A percentile compares a stretch with the other conserved stretches of the same genome.
Evolutionary conservation across 2,888 invertebrate species (phyloP).

Genomic region (Stictocephala bisonia): DNA sequence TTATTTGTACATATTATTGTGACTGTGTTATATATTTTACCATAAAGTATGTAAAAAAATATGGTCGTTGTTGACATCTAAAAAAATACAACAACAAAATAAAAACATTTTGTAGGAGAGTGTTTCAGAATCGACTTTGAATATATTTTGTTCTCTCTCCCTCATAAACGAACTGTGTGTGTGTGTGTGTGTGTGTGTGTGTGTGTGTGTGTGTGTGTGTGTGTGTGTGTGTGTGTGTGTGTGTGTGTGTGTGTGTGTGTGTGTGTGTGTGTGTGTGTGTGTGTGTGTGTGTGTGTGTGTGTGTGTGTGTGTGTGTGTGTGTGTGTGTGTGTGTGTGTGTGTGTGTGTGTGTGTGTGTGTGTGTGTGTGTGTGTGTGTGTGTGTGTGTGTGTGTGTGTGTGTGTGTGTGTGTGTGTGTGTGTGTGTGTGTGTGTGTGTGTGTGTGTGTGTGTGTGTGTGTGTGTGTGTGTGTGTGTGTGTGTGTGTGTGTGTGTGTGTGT

Average conservation of each 20-base stretch:
- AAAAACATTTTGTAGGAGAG: too few species aligned
- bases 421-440: too few species aligned
- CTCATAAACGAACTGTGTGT: neutral
- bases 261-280: neutral
- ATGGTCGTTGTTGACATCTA: too few species aligned
- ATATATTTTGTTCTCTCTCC: too few species aligned
- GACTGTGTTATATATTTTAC: too few species aligned
- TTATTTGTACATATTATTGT: too few species aligned
- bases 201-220: neutral
- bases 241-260: neutral
- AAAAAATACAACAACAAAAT: too few species aligned
- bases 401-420: neutral
- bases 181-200: constrained; percentile 9
- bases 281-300: neutral
- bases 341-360: neutral
- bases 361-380: neutral
- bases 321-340: neutral
- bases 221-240: neutral
- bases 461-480: too few species aligned
- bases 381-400: neutral
- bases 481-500: too few species aligned
- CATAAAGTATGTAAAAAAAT: too few species aligned
- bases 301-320: neutral
- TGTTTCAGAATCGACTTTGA: too few species aligned
- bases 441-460: too few species aligned